Conservation (phyloP, 1,140 invertebrate genomes). For the Monomorium pharaonis region DNA sequence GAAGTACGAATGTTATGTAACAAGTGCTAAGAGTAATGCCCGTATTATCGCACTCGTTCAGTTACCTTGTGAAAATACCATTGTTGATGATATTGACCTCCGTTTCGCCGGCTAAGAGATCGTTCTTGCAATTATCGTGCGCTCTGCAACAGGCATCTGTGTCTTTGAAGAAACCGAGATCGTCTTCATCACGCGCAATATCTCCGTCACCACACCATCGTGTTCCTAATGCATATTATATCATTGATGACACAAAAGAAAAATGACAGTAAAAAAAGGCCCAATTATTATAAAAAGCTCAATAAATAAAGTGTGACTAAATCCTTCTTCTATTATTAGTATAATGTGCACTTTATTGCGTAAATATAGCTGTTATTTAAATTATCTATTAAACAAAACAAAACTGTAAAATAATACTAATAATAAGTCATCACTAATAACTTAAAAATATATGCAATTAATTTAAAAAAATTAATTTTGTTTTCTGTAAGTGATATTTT, state of each 20-base stretch:
- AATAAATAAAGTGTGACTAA: too few relatives aligned
- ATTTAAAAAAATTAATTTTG: not conserved
- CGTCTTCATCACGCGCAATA: conserved; percentile 79
- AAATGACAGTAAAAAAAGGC: not conserved
- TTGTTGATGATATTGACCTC: too few relatives aligned
- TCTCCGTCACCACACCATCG: conserved; percentile 87
- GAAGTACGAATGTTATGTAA: too few relatives aligned
- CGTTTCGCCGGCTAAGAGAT: too few relatives aligned
- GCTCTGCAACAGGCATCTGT: conserved; percentile 86
- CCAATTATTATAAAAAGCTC: too few relatives aligned
- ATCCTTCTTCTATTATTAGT: not conserved
- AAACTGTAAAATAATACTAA: not conserved
- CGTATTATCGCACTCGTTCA: too few relatives aligned
- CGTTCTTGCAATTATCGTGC: conserved; percentile 77
- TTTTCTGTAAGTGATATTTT: not conserved
- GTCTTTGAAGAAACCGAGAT: conserved; percentile 84
- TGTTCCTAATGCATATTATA: conserved; percentile 80
- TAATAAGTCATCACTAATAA: not conserved
- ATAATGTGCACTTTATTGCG: not conserved
- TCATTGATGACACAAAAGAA: not conserved
- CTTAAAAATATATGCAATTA: not conserved
- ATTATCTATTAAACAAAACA: too few relatives aligned
- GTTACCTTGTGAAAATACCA: too few relatives aligned
- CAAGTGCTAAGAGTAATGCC: too few relatives aligned
- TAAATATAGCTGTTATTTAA: not conserved